Conservation (phyloP, 2,797 vertebrate species). For the Sebastes jordani region DNA sequence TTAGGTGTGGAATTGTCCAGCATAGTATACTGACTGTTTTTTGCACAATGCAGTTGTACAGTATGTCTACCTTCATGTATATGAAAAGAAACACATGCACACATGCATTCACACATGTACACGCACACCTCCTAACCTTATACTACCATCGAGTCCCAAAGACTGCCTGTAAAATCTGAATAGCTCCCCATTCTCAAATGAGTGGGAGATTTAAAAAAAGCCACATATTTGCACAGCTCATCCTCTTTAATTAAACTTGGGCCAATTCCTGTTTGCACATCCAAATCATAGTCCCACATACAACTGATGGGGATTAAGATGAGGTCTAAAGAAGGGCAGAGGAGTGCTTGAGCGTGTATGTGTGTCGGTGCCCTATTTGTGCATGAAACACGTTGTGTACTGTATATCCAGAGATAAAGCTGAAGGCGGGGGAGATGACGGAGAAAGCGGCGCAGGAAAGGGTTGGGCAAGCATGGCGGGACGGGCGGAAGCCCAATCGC, state of each 20-base stretch:
- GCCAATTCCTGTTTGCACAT: constrained; percentile 70
- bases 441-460: constrained; percentile 4
- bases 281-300: constrained; percentile 45
- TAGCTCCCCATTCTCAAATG: constrained; percentile 39
- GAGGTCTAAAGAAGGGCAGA: constrained; percentile 5
- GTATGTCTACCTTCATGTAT: neutral
- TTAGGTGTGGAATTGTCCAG: neutral
- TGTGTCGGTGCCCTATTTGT: constrained; percentile 2
- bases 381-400: constrained; percentile 30
- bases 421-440: constrained; percentile 17
- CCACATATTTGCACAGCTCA: constrained; percentile 68
- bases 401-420: constrained; percentile 45
- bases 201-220: constrained; percentile 26
- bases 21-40: neutral
- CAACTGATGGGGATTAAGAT: constrained; percentile 40
- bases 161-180: constrained; percentile 7
- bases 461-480: constrained; percentile 32
- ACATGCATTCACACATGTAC: neutral
- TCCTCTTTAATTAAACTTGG: constrained; percentile 74
- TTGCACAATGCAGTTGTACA: neutral
- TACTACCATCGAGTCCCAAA: neutral
- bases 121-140: neutral
- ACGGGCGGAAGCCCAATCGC: constrained; percentile 45
- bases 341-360: neutral
- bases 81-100: neutral